Evolutionary conservation across 1,140 invertebrate species (phyloP).

Genomic region (Nymphalis io): DNA sequence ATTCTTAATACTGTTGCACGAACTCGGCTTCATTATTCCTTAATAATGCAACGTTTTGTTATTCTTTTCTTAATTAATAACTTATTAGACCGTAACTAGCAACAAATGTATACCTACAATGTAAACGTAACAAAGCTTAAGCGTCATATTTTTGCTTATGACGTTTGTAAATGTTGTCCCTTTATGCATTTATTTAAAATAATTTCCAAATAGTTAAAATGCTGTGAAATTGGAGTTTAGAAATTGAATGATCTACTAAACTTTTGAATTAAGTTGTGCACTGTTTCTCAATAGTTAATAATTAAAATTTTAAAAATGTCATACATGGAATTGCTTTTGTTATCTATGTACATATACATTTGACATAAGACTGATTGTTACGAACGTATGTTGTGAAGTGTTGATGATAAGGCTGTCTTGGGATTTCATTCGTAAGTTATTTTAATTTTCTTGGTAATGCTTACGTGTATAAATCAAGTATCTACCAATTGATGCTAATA

Average conservation of each 20-base stretch:
- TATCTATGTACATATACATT: background rate
- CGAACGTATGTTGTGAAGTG: background rate
- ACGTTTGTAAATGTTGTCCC: slow-evolving; percentile 17
- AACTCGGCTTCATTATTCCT: slow-evolving; percentile 8
- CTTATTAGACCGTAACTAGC: slow-evolving; percentile 20
- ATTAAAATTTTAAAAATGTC: too few species aligned
- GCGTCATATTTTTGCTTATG: slow-evolving; percentile 26
- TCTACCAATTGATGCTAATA: background rate
- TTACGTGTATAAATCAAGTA: background rate
- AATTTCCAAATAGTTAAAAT: background rate
- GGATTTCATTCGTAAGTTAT: background rate
- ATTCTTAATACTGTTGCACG: background rate
- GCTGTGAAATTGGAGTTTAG: too few species aligned
- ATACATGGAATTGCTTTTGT: background rate
- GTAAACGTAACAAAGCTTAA: slow-evolving; percentile 12
- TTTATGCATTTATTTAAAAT: background rate
- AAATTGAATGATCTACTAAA: too few species aligned
- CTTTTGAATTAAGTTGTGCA: too few species aligned
- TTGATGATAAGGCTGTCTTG: slow-evolving; percentile 6
- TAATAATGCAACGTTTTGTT: background rate
- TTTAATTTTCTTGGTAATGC: background rate
- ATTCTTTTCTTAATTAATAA: slow-evolving; percentile 10
- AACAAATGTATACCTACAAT: slow-evolving; percentile 12
- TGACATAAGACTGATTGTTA: background rate
- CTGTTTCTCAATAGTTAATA: too few species aligned